Evolutionary conservation across 1,140 invertebrate genomes (phyloP), one percentile per base, ranked within the genome.

Genomic region (Drosophila mojavensis): DNA sequence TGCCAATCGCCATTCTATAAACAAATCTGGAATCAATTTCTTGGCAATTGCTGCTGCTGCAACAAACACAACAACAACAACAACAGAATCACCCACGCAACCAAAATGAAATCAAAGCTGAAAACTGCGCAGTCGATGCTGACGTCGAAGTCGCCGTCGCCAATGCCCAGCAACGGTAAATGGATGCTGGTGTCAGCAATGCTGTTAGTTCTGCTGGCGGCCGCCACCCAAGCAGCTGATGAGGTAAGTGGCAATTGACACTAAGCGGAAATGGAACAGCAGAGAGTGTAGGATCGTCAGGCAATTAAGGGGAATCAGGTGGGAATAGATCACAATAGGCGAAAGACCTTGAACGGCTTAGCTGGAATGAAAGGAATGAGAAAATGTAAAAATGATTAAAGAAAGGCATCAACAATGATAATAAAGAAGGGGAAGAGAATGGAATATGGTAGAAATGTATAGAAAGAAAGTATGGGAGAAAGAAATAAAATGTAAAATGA

Each of bases 101-200:
- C 51, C 45, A 83, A 85, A 73, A 86, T 86, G 82, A 86, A 79
- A 64, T 81, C 80, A 74, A 86, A 88, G 79, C 82, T 82, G 72
- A 86, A 88, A 86, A 58, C 61, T 68, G 45, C 51, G 45, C 66
- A 51, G 59, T 17, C 43, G 43, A 47, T 15, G 15, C 15, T 15
- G 43, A 47, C 43, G 15, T n/a, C 11, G 41, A 43, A 9, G 66
- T 78, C 71, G 63, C 41, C 60, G 69, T 50, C 63, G 48, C 47
- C 62, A n/a, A 28, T 58, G 48, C 24, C 30, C 53, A 50, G 51
- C 51, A 73, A 77, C 66, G 72, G 78, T 63, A 80, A 79, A 80
- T 73, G 59, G 62, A 54, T 83, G 64, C 62, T 86, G 64, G 50
- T 79, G 41, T 65, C 64, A 39, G 54, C 66, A 30, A 26, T 88